A percentile compares a stretch with the other conserved stretches of the same genome.
These are phyloP conservation scores for Poeciliopsis retropinna DNA, from an alignment of 2,113 vertebrate species.

Conservation along the genomic window DNA sequence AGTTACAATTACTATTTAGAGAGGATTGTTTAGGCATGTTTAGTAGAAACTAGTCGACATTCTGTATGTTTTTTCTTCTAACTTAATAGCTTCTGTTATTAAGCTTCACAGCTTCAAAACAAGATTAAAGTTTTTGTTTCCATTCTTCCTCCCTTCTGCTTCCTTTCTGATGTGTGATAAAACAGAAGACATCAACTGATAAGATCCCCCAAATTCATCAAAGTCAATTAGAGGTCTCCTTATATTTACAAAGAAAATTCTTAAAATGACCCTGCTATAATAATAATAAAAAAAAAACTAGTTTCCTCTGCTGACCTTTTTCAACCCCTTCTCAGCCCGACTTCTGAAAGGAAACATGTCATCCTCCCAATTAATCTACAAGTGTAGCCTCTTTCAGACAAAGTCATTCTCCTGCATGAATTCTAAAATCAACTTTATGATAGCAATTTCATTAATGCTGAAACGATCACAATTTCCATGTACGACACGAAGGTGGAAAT, in stretches of 20 bases:
- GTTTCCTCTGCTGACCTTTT: conserved; percentile 37
- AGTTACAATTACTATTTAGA: too few relatives aligned
- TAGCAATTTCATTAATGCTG: conserved; percentile 66
- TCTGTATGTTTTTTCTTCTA: background rate
- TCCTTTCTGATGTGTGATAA: conserved; percentile 22
- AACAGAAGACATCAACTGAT: conserved; percentile 17
- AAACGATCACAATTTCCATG: conserved; percentile 70
- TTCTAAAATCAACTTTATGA: conserved; percentile 59
- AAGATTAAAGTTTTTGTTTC: background rate
- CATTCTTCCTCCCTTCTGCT: background rate
- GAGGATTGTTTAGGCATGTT: background rate
- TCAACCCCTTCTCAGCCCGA: conserved; percentile 16
- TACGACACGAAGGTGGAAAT: conserved; percentile 72
- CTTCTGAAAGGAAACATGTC: conserved; percentile 34
- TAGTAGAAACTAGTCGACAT: background rate
- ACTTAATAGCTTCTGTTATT: background rate
- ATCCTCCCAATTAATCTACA: conserved; percentile 17
- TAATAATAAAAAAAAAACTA: conserved; percentile 10
- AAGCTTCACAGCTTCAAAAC: background rate
- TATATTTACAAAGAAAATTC: conserved; percentile 34
- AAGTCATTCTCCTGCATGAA: conserved; percentile 56
- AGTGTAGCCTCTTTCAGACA: conserved; percentile 41
- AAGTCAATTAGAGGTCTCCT: conserved; percentile 30
- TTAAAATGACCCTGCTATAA: conserved; percentile 6
- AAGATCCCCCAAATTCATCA: conserved; percentile 42